Evolutionary conservation across 1,140 invertebrate genomes (phyloP), one percentile per base, ranked within the genome.

Genomic region (Leptinotarsa texana): DNA sequence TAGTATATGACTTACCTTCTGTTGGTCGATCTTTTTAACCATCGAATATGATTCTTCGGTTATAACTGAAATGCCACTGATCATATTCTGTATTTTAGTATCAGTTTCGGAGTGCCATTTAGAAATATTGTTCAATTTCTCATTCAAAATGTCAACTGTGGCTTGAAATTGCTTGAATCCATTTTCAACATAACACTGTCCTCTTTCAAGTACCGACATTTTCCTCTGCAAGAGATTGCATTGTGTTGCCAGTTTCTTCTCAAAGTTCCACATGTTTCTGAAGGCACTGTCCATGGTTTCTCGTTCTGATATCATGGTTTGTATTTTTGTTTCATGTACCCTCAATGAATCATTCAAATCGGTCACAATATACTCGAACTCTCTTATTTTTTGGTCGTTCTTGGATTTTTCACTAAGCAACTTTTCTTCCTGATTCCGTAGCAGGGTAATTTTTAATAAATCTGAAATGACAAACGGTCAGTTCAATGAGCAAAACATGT

Each of bases 81-180:
- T 2, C 8, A 42, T 42, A 42, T 42, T 42, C 33, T 42, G 33
- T 42, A 65, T 15, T 65, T 65, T 65, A 15, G 21, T 15, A 13
- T 65, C 63, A 22, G n/a, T 65, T 24, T 17, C 22, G 21, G 13
- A 18, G 21, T 65, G 63, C 2, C 63, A 21, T 24, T 73, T 76
- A n/a, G 71, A 24, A 27, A 74, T 51, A 42, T 77, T 74, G 47
- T 51, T 62, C 3, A 74, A 48, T 66, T 57, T 74, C 13, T 42
- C 47, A 47, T 74, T 74, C 61, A 77, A 8, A 47, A 24, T 15
- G 13, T 74, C 49, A 3, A 74, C 11, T 3, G 62, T 62, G 51
- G 69, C 70, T 48, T 74, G 72, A 5, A 72, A 49, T n/a, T 48
- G 48, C 11, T 57, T 57, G 51, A 57, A 57, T 18, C 51, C 51